A percentile compares a stretch with the other conserved stretches of the same genome.
These are phyloP conservation scores for Leucopsar rothschildi DNA, from an alignment of 2,113 vertebrate species.

Conservation along the genomic window DNA sequence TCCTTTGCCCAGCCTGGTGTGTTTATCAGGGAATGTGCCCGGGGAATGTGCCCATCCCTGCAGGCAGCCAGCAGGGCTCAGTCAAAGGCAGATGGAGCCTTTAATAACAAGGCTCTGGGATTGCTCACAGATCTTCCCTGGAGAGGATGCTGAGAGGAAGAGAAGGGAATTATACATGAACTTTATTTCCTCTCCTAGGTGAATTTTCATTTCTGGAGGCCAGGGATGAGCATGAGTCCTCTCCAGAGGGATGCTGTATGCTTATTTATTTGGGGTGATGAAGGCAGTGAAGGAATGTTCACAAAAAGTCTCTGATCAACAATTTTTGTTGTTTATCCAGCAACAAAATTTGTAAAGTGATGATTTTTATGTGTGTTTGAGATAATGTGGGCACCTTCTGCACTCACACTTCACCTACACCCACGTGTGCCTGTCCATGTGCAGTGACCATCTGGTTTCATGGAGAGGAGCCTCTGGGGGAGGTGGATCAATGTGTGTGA, in stretches of 20 bases:
- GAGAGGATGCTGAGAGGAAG: conserved; percentile 1
- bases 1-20: background rate
- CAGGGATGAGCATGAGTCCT: background rate
- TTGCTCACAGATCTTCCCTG: background rate
- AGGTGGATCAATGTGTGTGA: background rate
- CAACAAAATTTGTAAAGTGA: background rate
- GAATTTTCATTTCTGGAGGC: background rate
- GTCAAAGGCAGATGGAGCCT: background rate
- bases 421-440: background rate
- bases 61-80: background rate
- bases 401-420: background rate
- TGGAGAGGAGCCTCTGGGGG: background rate
- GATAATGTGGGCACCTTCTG: background rate
- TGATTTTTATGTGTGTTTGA: background rate
- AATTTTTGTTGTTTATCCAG: background rate
- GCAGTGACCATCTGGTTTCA: background rate
- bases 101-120: background rate
- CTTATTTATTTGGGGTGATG: background rate
- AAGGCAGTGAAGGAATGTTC: background rate
- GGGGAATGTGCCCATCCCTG: background rate
- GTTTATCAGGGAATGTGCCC: background rate
- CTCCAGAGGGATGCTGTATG: background rate
- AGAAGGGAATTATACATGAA: background rate
- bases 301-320: background rate
- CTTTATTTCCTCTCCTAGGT: background rate